Evolutionary conservation across 2,888 invertebrate species (phyloP), one percentile per base, ranked within the genome.

Genomic region (Morpho achilles): DNA sequence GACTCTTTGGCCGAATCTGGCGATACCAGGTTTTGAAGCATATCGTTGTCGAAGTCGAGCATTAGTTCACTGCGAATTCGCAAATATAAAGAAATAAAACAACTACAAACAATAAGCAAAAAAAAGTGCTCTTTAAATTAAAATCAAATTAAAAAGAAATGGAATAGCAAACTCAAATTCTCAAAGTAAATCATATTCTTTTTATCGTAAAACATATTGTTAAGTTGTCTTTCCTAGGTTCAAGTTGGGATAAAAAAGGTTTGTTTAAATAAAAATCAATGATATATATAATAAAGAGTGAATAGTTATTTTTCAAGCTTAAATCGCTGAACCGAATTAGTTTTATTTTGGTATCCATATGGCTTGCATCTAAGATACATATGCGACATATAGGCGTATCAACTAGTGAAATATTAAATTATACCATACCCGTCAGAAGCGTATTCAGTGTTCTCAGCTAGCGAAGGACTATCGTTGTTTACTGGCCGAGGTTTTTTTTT

Each of bases 1-100:
- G 87, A 73, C 61, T 88, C 88, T 71, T 86, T 87, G 10, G 77
- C 79, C 47, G 87, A 80, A 65, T 89, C 87, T 41, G 89, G 88
- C 71, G 87, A 68, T 62, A 87, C 87, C 66, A 86, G 75, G 66
- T 83, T 87, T 75, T 87, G 83, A 71, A 84, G 86, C 65, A 86
- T 75, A 66, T 89, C 88, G 75, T 79, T 86, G 84, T 89, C 89
- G 75, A 87, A 88, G 77, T 89, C 89, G 69, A 86, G 83, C 69
- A 87, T 76, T 23, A 88, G 88, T 70, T 88, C 89, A 67, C 89
- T 89, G 83, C 58, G 81, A 82, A 73, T 61, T 52, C 57, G 58
- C 50, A 62, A 57, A 67, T 63, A 67, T 61, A 69, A 59, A 63
- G 63, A 64, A 63, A 69, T 64, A 65, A 70, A 69, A 67, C 63